These are phyloP conservation scores for Gambusia yucatana DNA, from an alignment of 2,797 vertebrate genomes.

Conservation along the genomic window DNA sequence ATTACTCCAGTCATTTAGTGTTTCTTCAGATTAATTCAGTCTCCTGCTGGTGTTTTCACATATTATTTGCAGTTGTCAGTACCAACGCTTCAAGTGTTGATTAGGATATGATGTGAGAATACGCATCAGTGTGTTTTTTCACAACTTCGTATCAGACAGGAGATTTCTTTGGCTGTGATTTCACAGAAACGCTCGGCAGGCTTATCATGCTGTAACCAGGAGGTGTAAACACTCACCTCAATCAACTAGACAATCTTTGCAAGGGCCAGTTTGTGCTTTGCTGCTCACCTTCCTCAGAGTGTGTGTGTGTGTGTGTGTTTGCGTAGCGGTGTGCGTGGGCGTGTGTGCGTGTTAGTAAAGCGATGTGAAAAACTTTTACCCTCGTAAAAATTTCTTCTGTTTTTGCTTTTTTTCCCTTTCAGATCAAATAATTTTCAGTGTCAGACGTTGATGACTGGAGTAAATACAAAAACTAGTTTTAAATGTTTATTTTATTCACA, in stretches of 20 bases:
- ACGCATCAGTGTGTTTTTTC: slow-evolving; percentile 32
- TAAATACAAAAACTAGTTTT: background rate
- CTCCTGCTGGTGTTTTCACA: slow-evolving; percentile 35
- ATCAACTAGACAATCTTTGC: slow-evolving; percentile 23
- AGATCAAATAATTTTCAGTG: background rate
- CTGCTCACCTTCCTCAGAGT: background rate
- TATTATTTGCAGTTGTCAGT: slow-evolving; percentile 28
- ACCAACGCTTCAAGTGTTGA: slow-evolving; percentile 32
- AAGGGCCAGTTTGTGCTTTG: slow-evolving; percentile 22
- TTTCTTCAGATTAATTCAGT: slow-evolving; percentile 2
- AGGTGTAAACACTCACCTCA: slow-evolving; percentile 33
- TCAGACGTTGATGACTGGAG: background rate
- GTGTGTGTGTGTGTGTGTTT: background rate
- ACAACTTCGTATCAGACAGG: slow-evolving; percentile 13
- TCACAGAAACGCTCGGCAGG: slow-evolving; percentile 19
- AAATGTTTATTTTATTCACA: background rate
- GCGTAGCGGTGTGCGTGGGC: no score
- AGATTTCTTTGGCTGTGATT: slow-evolving; percentile 44
- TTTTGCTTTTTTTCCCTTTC: background rate
- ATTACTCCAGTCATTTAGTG: slow-evolving; percentile 10
- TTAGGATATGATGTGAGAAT: slow-evolving; percentile 28
- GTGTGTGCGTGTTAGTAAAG: background rate
- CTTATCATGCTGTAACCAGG: slow-evolving; percentile 26
- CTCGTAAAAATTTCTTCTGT: background rate
- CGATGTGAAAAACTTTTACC: background rate